Evolutionary conservation across 1,140 invertebrate genomes (phyloP).

Genomic region (Megathymus violae): DNA sequence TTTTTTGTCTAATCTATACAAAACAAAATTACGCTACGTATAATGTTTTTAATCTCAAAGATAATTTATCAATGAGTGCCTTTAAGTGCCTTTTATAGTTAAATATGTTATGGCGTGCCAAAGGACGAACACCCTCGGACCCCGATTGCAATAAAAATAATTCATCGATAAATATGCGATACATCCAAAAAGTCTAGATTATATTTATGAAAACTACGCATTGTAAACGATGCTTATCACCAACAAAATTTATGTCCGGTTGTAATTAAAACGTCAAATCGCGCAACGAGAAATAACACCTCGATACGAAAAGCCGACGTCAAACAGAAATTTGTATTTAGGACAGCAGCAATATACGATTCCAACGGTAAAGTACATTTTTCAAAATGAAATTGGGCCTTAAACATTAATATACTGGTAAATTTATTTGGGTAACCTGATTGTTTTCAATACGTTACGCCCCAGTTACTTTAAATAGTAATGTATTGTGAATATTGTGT

Average conservation of each 20-base stretch:
- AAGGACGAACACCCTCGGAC: no score
- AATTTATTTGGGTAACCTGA: slow-evolving; percentile 1
- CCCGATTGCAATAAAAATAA: no score
- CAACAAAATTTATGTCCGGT: slow-evolving; percentile 16
- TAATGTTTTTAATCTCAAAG: no score
- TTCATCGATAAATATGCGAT: no score
- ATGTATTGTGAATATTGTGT: background rate
- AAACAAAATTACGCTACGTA: no score
- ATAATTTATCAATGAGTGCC: no score
- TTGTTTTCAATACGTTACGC: background rate
- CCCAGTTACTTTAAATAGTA: slow-evolving; percentile 1
- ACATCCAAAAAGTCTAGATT: slow-evolving; percentile 33
- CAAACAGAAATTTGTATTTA: slow-evolving; percentile 19
- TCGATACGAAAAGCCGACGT: slow-evolving; percentile 12
- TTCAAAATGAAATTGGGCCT: slow-evolving; percentile 24
- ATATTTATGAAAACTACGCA: slow-evolving; percentile 50
- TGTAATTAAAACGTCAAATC: slow-evolving; percentile 21
- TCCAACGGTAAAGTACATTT: slow-evolving; percentile 27
- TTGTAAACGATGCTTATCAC: slow-evolving; percentile 41
- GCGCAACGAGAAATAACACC: slow-evolving; percentile 10
- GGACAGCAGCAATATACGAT: slow-evolving; percentile 18
- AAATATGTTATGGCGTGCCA: no score
- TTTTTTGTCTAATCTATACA: no score
- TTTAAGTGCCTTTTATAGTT: no score
- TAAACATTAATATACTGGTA: background rate